phyloP scores from a whole-genome alignment of 2,113 vertebrate species.

The Forbesichthys agassizii region DNA sequence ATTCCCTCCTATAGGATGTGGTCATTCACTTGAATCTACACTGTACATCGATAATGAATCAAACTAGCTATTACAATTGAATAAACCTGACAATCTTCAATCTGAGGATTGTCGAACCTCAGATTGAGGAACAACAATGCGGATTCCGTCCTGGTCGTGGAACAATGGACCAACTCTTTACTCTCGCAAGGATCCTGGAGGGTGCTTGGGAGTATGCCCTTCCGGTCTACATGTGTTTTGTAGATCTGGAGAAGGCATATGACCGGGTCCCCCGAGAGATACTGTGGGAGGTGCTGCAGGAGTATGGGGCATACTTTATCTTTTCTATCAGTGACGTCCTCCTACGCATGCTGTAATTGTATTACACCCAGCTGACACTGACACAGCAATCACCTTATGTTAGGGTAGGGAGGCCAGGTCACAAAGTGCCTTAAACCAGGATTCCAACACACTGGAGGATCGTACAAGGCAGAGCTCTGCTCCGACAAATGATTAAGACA shows the following conservation, averaged over 20 bases:
- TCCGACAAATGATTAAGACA: constrained; percentile 19
- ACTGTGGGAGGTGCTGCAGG: too few relatives aligned
- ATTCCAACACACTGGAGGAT: constrained; percentile 33
- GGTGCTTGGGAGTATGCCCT: too few relatives aligned
- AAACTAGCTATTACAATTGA: neutral
- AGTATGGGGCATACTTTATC: too few relatives aligned
- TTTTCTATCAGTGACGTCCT: constrained; percentile 18
- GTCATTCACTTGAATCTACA: constrained; percentile 9
- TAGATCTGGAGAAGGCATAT: too few relatives aligned
- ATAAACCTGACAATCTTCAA: neutral
- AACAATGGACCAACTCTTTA: too few relatives aligned
- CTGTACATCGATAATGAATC: constrained; percentile 7
- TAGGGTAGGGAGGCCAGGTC: constrained; percentile 40
- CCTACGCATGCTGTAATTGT: constrained; percentile 33
- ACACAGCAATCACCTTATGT: constrained; percentile 46
- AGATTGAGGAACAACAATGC: too few relatives aligned
- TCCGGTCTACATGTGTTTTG: too few relatives aligned
- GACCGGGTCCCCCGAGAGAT: too few relatives aligned
- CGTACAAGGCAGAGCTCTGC: constrained; percentile 20
- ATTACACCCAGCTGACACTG: constrained; percentile 38
- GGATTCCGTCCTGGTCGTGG: too few relatives aligned
- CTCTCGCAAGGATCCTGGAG: too few relatives aligned
- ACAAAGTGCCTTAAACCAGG: constrained; percentile 50
- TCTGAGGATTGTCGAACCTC: too few relatives aligned
- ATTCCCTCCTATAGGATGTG: constrained; percentile 8